Evolutionary conservation across 1,140 invertebrate species (phyloP).

Genomic region (Ceratitis capitata): DNA sequence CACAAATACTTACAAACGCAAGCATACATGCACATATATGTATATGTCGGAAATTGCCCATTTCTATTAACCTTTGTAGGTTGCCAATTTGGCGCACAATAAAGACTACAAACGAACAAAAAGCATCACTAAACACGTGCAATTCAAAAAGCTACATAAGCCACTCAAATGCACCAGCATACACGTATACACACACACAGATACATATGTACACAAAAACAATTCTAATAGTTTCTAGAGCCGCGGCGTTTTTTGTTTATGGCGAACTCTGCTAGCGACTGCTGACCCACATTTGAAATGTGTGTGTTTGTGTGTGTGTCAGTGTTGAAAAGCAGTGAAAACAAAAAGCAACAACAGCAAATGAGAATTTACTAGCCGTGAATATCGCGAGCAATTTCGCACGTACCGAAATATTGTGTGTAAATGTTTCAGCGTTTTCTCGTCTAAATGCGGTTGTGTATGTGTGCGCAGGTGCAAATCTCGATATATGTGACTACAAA

Average conservation of each 20-base stretch:
- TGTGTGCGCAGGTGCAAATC: neutral
- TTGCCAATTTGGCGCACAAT: neutral
- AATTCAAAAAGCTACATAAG: neutral
- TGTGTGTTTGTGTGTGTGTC: too few species aligned
- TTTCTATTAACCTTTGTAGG: neutral
- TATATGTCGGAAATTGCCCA: neutral
- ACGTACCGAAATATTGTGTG: neutral
- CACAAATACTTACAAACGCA: neutral
- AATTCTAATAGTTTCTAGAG: too few species aligned
- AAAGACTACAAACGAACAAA: neutral
- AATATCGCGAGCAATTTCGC: constrained; percentile 15
- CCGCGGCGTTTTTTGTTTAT: too few species aligned
- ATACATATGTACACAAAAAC: neutral
- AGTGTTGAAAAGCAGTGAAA: neutral
- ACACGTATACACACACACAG: neutral
- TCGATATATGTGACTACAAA: neutral
- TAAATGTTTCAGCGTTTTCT: neutral
- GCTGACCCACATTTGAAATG: neutral
- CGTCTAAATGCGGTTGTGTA: neutral
- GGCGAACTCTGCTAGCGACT: neutral
- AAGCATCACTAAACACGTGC: neutral
- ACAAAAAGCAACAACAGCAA: neutral
- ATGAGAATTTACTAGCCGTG: neutral
- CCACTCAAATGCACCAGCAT: neutral
- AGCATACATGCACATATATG: neutral